A percentile compares a stretch with the other conserved stretches of the same genome.
Evolutionary conservation across 2,797 vertebrate genomes (phyloP).

Genomic region (Tamandua tetradactyla): DNA sequence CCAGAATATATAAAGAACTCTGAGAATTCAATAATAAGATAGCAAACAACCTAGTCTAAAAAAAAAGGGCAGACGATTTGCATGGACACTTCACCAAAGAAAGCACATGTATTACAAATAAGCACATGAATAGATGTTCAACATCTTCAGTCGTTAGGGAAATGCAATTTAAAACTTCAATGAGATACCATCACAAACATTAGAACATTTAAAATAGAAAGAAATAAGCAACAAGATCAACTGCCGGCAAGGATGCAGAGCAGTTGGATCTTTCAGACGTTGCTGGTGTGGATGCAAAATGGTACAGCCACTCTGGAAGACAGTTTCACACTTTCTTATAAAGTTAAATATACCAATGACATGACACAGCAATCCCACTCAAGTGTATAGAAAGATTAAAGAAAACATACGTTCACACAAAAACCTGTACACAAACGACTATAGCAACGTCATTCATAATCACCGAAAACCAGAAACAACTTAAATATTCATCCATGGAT

Average conservation of each 20-base stretch:
- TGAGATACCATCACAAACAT: not conserved
- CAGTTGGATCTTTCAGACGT: not conserved
- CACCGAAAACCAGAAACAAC: not conserved
- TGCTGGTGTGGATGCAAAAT: not conserved
- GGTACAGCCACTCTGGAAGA: not conserved
- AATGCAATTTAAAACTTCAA: not conserved
- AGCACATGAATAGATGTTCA: not conserved
- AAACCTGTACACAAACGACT: not conserved
- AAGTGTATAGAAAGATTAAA: not conserved
- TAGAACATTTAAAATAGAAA: conserved; percentile 21
- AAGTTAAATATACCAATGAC: not conserved
- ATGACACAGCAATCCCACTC: not conserved
- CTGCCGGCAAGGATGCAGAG: not conserved
- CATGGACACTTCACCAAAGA: not conserved
- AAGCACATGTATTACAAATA: not conserved
- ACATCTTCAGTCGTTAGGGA: not conserved
- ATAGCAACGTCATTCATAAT: conserved; percentile 11
- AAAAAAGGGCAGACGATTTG: not conserved
- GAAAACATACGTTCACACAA: not conserved
- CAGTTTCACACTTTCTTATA: not conserved
- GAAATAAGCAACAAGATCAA: not conserved
- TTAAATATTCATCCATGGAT: not conserved
- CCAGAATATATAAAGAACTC: not conserved
- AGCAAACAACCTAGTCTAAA: not conserved
- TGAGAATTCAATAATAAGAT: not conserved